Base-by-base conservation (phyloP, 1,140 invertebrate species). In the Eriocheir sinensis region DNA sequence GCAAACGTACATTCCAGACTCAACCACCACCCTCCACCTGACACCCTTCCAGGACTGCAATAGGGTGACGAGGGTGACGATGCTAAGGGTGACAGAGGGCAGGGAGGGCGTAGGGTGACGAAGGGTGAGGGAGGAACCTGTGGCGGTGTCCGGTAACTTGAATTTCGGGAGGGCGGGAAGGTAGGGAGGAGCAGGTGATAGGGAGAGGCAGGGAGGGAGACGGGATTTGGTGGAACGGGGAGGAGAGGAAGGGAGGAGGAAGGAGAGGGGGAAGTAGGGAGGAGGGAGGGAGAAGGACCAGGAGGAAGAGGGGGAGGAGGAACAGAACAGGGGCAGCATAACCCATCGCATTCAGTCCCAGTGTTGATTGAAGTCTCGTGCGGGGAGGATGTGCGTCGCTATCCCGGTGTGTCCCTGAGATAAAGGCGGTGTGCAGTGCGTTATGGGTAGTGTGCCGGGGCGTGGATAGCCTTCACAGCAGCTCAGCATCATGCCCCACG, bases 401-500 rank as follows among this genome's bases (percentile, higher is more conserved):
- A 8, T 36, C 86, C 89, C 86, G 86, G 40, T 38, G 40, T 79
- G 40, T 89, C 53, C n/a, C 60, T 94, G 86, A 89, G 32, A 89
- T 90, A 90, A 40, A 81, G 34, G 85, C 85, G 86, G 4, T 41
- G 12, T n/a, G 34, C 32, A 89, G 86, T n/a, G n/a, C 41, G 93
- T 89, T 40, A 94, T 94, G 93, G 93, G 89, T 80, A 60, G 30
- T 94, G 34, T 34, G 41, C 8, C 79, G 15, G 27, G 17, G n/a
- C 38, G 41, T 21, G 88, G 85, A 80, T 89, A 94, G n/a, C 60
- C 60, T 72, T 4, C 0, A 6, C 3, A 21, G 21, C 27, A 72
- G 4, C n/a, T 21, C 27, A 72, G 60, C 44, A 72, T 44, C 30
- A 94, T 94, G 93, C 93, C 93, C 80, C 89, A 91, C 83, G 93